Evolutionary conservation across 2,797 vertebrate species (phyloP), one percentile per base, ranked within the genome.

Genomic region (Orestias chungarensis): DNA sequence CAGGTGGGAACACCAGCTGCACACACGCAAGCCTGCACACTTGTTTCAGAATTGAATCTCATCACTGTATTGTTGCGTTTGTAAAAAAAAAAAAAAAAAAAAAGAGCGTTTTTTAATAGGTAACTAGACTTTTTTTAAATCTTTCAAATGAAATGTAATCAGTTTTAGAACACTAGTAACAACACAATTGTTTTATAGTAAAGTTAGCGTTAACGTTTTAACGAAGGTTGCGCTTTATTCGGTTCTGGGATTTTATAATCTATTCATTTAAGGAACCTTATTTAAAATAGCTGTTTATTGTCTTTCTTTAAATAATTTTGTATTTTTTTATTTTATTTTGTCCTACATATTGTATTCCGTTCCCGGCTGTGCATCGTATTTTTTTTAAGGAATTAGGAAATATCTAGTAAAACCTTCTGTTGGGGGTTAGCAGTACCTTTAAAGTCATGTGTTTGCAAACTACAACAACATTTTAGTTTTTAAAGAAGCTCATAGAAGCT

Each of bases 1-100:
- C 97, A 96, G 97, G 98, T 99, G 95, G 75, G 81, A 25, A 5
- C 49, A 46, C 68, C 27, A 33, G 17, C 6, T 5, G 64, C 57
- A 65, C n/a, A 67, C 59, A 61, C 27, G 20, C 46, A 50, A 31
- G 6, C 20, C 29, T 55, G 52, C 31, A 27, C 27, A 55, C 27
- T 31, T 31, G 27, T 31, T 29, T 55, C 2, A 55, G n/a, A 55
- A 17, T 15, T 29, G 25, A 55, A 25, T 15, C 27, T 17, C 15
- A 55, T 31, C 52, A 27, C 52, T 17, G 14, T 27, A 6, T 52
- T 12, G 3, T 43, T 50, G 18, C 23, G 0, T 50, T 50, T 49
- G 20, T n/a, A n/a, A n/a, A n/a, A n/a, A n/a, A n/a, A n/a, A n/a
- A n/a, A n/a, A n/a, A n/a, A n/a, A n/a, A n/a, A n/a, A n/a, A n/a